phyloP scores from a whole-genome alignment of 2,797 vertebrate genomes.

The Hemibagrus guttatus region DNA sequence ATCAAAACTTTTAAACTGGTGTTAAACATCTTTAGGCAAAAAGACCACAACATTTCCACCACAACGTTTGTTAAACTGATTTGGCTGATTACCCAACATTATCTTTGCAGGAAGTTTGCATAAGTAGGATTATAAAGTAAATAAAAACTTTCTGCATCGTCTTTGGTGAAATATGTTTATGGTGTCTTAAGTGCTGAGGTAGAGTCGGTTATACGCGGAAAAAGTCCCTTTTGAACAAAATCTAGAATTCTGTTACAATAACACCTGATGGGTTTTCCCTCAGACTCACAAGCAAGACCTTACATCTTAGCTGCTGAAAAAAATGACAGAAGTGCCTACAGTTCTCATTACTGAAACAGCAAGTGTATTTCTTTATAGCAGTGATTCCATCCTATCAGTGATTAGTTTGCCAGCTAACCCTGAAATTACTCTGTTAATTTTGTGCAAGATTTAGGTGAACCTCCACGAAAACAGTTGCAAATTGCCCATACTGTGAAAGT shows the following conservation, averaged over 20 bases:
- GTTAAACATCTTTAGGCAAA: too few species aligned
- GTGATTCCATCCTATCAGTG: not conserved
- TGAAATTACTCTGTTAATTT: not conserved
- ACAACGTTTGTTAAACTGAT: too few species aligned
- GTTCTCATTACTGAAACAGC: not conserved
- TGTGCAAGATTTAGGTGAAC: not conserved
- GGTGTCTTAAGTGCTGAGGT: not conserved
- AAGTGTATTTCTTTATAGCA: not conserved
- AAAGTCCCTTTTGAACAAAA: not conserved
- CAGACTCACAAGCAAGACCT: not conserved
- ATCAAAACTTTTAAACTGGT: too few species aligned
- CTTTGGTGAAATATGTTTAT: not conserved
- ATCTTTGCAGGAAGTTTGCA: not conserved
- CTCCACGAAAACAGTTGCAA: not conserved
- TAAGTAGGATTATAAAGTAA: not conserved
- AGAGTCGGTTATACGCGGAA: not conserved
- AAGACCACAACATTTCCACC: too few species aligned
- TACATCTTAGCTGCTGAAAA: not conserved
- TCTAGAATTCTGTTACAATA: not conserved
- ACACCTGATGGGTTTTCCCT: not conserved
- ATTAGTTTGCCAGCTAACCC: not conserved
- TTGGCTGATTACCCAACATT: too few species aligned
- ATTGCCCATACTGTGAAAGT: not conserved
- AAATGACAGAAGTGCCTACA: not conserved
- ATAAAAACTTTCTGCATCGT: not conserved